Evolutionary conservation across 2,797 vertebrate species (phyloP), one percentile per base, ranked within the genome.

Genomic region (Decapterus maruadsi): DNA sequence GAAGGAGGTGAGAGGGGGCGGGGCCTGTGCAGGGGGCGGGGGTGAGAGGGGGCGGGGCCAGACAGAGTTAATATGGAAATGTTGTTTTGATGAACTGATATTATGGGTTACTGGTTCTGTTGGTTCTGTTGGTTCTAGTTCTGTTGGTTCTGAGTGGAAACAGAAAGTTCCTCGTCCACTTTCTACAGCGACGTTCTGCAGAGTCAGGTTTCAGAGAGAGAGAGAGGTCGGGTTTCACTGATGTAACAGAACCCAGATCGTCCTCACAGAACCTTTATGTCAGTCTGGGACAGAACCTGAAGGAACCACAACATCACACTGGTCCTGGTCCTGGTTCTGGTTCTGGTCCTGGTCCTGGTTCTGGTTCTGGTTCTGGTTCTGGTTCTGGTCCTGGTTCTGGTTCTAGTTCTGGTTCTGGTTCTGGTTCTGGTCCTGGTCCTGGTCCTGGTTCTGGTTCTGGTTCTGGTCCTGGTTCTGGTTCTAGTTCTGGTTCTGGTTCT

Each of bases 1-100:
- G 81, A 99, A 97, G 87, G 98, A 98, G 97, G 98, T 98, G 88
- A 88, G 96, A 0, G 12, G 19, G 43, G 77, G 60, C 51, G 7
- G 59, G 42, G 51, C 66, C 46, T n/a, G n/a, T n/a, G n/a, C n/a
- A 26, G 26, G 26, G 26, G 26, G 26, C 26, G 26, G 26, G 26
- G 26, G 26, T 26, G 26, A 26, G 26, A 26, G 26, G 26, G 26
- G 26, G 26, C 26, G 26, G 26, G 26, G 26, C 26, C 26, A 26
- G 26, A 26, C 26, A n/a, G n/a, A n/a, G n/a, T n/a, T n/a, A n/a
- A n/a, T n/a, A n/a, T n/a, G n/a, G n/a, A n/a, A n/a, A n/a, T n/a
- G n/a, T n/a, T n/a, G n/a, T n/a, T n/a, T n/a, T n/a, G n/a, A n/a
- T n/a, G n/a, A n/a, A n/a, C n/a, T n/a, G n/a, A n/a, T n/a, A n/a